These are phyloP conservation scores for Pteropus rufus DNA, from an alignment of 2,797 vertebrate species.

Conservation along the genomic window DNA sequence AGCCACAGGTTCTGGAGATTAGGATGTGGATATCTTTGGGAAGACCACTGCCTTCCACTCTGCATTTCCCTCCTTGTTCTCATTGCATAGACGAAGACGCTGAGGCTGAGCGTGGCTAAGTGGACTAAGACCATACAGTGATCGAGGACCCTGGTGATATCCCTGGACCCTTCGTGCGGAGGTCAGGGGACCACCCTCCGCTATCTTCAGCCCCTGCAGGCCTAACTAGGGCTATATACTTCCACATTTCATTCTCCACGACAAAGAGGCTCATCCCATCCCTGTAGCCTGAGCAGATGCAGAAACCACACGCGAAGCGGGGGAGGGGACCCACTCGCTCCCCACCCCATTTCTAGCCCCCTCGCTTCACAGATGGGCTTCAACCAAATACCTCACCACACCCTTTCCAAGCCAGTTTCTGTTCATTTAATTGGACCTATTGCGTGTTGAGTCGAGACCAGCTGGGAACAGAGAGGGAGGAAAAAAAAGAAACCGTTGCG, in stretches of 20 bases:
- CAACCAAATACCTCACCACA: conserved; percentile 7
- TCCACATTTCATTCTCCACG: conserved; percentile 43
- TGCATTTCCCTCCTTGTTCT: fast-evolving
- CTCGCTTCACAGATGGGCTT: conserved; percentile 52
- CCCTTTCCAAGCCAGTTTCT: conserved; percentile 32
- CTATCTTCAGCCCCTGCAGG: background rate
- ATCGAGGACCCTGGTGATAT: fast-evolving
- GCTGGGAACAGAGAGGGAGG: conserved; percentile 13
- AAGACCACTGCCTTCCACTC: background rate
- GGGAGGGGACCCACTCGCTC: background rate
- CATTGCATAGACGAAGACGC: background rate
- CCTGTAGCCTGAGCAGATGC: conserved; percentile 53
- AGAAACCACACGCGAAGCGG: conserved; percentile 63
- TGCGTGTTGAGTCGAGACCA: background rate
- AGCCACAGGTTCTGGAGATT: fast-evolving
- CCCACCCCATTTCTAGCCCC: background rate
- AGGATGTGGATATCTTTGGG: fast-evolving
- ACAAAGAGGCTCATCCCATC: background rate
- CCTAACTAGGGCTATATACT: background rate
- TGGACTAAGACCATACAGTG: fast-evolving
- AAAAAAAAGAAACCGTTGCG: background rate
- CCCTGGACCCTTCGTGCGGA: fast-evolving
- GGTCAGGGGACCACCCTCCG: background rate
- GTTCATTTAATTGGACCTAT: conserved; percentile 16
- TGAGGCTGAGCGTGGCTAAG: background rate